These are phyloP conservation scores for Drosophila demipolita DNA, from an alignment of 2,888 invertebrate species.

Conservation along the genomic window DNA sequence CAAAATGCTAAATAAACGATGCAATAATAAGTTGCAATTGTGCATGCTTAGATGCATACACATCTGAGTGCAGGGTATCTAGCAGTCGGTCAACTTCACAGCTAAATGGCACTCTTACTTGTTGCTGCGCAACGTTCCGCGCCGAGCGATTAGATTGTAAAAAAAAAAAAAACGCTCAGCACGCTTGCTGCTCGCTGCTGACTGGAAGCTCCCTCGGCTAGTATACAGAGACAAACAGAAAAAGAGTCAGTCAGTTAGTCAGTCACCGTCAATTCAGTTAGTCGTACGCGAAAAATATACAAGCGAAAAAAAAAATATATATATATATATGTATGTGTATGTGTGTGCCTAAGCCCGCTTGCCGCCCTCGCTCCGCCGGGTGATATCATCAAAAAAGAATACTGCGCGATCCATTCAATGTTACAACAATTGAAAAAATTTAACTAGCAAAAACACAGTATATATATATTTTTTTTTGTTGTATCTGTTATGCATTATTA, in stretches of 20 bases:
- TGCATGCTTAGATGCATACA: background rate
- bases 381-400: slow-evolving; percentile 44
- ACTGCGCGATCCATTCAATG: slow-evolving; percentile 45
- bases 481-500: background rate
- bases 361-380: slow-evolving; percentile 18
- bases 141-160: slow-evolving; percentile 69
- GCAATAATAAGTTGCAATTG: background rate
- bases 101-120: slow-evolving; percentile 6
- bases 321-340: background rate
- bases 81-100: background rate
- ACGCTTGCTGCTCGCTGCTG: slow-evolving; percentile 36
- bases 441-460: background rate
- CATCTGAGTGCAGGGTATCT: slow-evolving; percentile 15
- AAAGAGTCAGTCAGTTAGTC: slow-evolving; percentile 45
- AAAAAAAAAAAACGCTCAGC: slow-evolving; percentile 28
- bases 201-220: slow-evolving; percentile 35
- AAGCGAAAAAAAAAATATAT: slow-evolving; percentile 31
- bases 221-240: slow-evolving; percentile 23
- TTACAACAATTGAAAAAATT: slow-evolving; percentile 39
- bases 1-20: background rate
- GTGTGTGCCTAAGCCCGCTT: slow-evolving; percentile 13
- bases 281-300: slow-evolving; percentile 70
- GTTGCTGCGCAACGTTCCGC: slow-evolving; percentile 45
- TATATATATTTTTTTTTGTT: background rate
- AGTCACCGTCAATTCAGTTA: slow-evolving; percentile 51